A percentile compares a stretch with the other conserved stretches of the same genome.
phyloP scores from a whole-genome alignment of 1,140 invertebrate genomes.

The Drosophila triauraria region DNA sequence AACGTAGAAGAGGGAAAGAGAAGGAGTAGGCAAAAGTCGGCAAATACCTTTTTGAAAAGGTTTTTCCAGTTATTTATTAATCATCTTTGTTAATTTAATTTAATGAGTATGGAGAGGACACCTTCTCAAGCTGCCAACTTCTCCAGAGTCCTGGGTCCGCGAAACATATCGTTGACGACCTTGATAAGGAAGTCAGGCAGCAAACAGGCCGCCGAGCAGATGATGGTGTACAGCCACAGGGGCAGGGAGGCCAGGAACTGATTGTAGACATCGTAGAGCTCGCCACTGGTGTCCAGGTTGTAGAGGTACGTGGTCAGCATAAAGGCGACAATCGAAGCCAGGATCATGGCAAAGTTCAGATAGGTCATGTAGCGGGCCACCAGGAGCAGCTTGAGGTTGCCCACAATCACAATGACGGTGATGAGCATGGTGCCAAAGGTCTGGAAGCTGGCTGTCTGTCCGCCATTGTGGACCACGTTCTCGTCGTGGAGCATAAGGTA shows the following conservation, averaged over 20 bases:
- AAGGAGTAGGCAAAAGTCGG: no score
- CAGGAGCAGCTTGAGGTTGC: conserved; percentile 87
- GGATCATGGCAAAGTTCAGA: conserved; percentile 86
- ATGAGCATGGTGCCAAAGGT: conserved; percentile 86
- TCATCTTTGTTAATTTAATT: neutral
- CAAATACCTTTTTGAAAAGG: no score
- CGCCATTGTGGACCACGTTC: conserved; percentile 82
- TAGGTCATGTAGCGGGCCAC: conserved; percentile 88
- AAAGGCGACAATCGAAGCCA: conserved; percentile 87
- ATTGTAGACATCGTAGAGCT: conserved; percentile 87
- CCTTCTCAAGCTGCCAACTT: neutral
- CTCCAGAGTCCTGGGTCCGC: neutral
- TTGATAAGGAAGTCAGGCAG: conserved; percentile 86
- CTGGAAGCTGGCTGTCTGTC: conserved; percentile 84
- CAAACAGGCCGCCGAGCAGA: conserved; percentile 87
- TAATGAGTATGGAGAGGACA: neutral
- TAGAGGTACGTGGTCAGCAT: conserved; percentile 87
- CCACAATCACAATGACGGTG: conserved; percentile 85
- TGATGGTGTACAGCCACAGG: conserved; percentile 88
- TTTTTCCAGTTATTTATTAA: no score
- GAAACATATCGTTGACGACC: conserved; percentile 54
- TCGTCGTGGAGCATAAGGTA: conserved; percentile 76
- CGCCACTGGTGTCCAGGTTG: conserved; percentile 86
- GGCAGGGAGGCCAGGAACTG: conserved; percentile 86
- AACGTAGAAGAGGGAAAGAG: no score